Percentiles rank a stretch among this genome's conserved stretches.
Evolutionary conservation across 2,797 vertebrate species (phyloP).

Genomic region (Peromyscus nudipes): DNA sequence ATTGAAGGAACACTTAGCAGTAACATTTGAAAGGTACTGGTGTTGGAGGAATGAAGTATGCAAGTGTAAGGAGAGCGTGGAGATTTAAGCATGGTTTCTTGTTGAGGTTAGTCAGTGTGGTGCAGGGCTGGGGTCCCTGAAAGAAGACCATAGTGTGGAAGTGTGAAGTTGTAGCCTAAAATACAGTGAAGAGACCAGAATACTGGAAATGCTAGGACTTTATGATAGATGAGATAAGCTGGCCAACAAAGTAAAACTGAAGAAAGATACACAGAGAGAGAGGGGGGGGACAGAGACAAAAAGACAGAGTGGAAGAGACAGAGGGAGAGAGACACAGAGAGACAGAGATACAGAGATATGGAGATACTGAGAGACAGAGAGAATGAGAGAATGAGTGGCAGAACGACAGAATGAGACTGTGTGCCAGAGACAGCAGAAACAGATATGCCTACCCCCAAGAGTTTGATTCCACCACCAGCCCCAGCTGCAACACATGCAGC

Average conservation of each 20-base stretch:
- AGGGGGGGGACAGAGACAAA: too few relatives aligned
- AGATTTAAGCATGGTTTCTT: not conserved
- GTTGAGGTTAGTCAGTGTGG: not conserved
- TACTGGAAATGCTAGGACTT: not conserved
- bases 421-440: not conserved
- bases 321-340: not conserved
- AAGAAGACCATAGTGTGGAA: not conserved
- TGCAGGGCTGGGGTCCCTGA: too few relatives aligned
- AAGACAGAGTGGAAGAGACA: too few relatives aligned
- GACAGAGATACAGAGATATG: not conserved
- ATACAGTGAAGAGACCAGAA: too few relatives aligned
- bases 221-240: not conserved
- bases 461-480: not conserved
- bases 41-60: not conserved
- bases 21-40: accelerated
- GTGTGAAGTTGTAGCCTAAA: not conserved
- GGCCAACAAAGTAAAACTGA: not conserved
- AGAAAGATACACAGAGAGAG: too few relatives aligned
- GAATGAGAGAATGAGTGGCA: not conserved
- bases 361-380: not conserved
- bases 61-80: not conserved
- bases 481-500: not conserved
- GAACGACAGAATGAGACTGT: not conserved
- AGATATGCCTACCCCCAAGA: not conserved
- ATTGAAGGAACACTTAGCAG: not conserved